A percentile compares a stretch with the other conserved stretches of the same genome.
Conservation (phyloP, 2,113 vertebrate species). For the Leucosticte australis region DNA sequence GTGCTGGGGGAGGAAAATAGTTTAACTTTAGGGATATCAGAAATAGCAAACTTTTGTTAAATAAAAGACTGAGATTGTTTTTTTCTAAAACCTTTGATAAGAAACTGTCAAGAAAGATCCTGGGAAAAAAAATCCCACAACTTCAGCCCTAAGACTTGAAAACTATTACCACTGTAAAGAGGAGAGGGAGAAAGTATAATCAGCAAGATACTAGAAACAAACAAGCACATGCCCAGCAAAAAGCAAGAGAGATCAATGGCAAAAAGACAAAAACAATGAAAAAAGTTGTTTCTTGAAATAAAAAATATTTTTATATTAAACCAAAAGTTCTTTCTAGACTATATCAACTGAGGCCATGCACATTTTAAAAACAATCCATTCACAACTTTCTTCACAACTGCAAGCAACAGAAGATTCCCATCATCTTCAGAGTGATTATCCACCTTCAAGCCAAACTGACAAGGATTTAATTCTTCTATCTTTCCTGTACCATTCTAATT, state of each 20-base stretch:
- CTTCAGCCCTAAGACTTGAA: neutral
- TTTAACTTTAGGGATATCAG: neutral
- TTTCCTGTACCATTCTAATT: neutral
- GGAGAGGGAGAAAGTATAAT: neutral
- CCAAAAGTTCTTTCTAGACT: neutral
- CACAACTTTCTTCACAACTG: neutral
- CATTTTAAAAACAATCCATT: neutral
- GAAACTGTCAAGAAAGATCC: neutral
- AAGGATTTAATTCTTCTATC: neutral
- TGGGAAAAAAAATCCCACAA: neutral
- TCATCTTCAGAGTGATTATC: neutral
- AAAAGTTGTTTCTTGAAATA: neutral
- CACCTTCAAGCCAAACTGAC: neutral
- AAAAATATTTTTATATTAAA: neutral
- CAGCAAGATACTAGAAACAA: neutral
- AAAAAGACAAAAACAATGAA: neutral
- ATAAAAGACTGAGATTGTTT: neutral
- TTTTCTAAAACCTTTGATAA: neutral
- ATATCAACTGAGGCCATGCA: neutral
- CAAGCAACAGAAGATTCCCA: neutral
- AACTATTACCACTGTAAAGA: neutral
- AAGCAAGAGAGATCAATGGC: neutral
- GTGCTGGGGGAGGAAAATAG: constrained; percentile 70
- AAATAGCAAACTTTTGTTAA: neutral
- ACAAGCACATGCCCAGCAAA: neutral